These are phyloP conservation scores for Stegodyphus dumicola DNA, from an alignment of 1,140 invertebrate species.

Conservation along the genomic window DNA sequence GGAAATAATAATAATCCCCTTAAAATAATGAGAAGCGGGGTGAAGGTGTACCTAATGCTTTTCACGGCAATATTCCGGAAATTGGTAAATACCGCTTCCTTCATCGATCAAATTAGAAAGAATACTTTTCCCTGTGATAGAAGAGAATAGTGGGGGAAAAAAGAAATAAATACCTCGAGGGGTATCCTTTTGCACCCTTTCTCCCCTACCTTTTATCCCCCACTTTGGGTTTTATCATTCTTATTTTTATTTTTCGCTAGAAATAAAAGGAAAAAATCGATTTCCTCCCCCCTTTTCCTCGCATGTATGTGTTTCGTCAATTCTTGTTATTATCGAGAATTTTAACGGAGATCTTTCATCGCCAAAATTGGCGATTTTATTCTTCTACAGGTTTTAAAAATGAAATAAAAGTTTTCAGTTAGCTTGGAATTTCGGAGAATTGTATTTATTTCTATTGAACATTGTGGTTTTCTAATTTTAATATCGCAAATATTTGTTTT, in stretches of 20 bases:
- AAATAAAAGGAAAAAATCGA: background rate
- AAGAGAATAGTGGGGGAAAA: background rate
- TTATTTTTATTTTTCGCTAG: background rate
- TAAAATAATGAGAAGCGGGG: constrained; percentile 20
- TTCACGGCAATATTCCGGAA: constrained; percentile 3
- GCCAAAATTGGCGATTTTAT: no score
- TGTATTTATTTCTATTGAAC: no score
- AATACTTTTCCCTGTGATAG: background rate
- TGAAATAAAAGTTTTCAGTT: no score
- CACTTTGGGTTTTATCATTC: background rate
- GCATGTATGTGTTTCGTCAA: no score
- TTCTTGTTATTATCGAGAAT: no score
- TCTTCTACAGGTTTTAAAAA: no score
- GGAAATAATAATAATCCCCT: constrained; percentile 3
- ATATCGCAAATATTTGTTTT: no score
- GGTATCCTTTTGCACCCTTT: constrained; percentile 12
- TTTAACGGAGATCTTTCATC: no score
- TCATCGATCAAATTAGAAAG: constrained; percentile 24
- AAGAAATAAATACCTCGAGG: constrained; percentile 8
- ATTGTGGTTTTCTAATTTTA: no score
- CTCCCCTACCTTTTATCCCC: background rate
- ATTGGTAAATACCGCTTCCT: constrained; percentile 34
- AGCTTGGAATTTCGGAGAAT: no score
- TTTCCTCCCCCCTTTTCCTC: no score
- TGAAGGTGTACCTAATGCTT: background rate